Evolutionary conservation across 2,888 invertebrate genomes (phyloP).

Genomic region (Chorisops tibialis): DNA sequence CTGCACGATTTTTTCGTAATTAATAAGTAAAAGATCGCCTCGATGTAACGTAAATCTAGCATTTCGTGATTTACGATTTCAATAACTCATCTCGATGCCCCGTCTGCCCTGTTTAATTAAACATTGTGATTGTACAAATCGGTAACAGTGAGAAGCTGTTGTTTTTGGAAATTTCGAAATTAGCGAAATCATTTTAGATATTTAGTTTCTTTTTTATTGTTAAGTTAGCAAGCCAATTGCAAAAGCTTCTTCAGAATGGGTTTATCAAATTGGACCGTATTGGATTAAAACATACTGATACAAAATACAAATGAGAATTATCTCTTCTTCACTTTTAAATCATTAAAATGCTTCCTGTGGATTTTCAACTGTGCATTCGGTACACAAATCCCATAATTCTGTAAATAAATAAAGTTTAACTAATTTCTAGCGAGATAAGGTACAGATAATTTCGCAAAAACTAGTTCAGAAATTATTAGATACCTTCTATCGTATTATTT

Average conservation of each 20-base stretch:
- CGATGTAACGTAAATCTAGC: background rate
- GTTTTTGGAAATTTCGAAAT: background rate
- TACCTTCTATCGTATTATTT: no score
- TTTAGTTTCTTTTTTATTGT: no score
- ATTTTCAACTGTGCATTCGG: no score
- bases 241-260: background rate
- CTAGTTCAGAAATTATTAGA: no score
- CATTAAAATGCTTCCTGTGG: no score
- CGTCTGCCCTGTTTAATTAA: slow-evolving; percentile 19
- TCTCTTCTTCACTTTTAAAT: no score
- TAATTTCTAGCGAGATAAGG: no score
- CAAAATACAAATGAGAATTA: no score
- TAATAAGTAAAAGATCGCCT: slow-evolving; percentile 11
- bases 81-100: slow-evolving; percentile 11
- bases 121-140: background rate
- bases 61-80: slow-evolving; percentile 13
- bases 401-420: no score
- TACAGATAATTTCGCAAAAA: no score
- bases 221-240: background rate
- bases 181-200: no score
- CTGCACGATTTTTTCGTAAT: slow-evolving; percentile 11
- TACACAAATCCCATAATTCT: no score
- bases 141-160: background rate
- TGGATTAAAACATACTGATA: background rate
- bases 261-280: slow-evolving; percentile 1